Evolutionary conservation across 2,888 invertebrate species (phyloP), one percentile per base, ranked within the genome.

Genomic region (Scaptomyza parva): DNA sequence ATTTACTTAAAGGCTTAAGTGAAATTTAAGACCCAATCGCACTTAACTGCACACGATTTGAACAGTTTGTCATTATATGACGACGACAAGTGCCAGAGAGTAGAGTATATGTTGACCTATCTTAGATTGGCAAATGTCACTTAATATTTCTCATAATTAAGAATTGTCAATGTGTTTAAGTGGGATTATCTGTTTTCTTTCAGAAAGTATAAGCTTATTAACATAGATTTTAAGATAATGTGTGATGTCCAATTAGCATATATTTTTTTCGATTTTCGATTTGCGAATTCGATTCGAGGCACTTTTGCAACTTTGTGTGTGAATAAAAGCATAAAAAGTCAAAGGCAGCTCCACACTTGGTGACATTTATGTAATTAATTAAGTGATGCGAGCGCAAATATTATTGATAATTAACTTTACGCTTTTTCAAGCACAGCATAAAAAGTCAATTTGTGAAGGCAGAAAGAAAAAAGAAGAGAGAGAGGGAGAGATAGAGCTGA

Each of bases 1-100:
- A 84, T 84, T 84, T 87, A 69, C 74, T 82, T 81, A 84, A 81
- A 85, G 78, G 82, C 76, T 84, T 84, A 72, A 75, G 47, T 58
- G 72, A 72, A 78, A 76, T 74, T 66, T 68, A 57, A 71, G 80
- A 58, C 70, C 55, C 61, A 63, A 53, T 68, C 58, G 55, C 69
- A 76, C 69, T 77, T 69, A 73, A 54, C 50, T 45, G 40, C 51
- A 22, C n/a, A 41, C 26, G 44, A 57, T 53, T 30, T 45, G 18
- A 45, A n/a, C 12, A 44, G 40, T 20, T 54, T 44, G 45, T 22
- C n/a, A 30, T 26, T 9, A 12, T 6, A 5, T 12, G 11, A 24
- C n/a, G n/a, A 45, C 17, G n/a, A 6, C 6, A 14, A 30, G 28
- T 41, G 17, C 40, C 35, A 43, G n/a, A n/a, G n/a, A n/a, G n/a